Evolutionary conservation across 2,113 vertebrate species (phyloP), one percentile per base, ranked within the genome.

Genomic region (Pelecanoides urinatrix): DNA sequence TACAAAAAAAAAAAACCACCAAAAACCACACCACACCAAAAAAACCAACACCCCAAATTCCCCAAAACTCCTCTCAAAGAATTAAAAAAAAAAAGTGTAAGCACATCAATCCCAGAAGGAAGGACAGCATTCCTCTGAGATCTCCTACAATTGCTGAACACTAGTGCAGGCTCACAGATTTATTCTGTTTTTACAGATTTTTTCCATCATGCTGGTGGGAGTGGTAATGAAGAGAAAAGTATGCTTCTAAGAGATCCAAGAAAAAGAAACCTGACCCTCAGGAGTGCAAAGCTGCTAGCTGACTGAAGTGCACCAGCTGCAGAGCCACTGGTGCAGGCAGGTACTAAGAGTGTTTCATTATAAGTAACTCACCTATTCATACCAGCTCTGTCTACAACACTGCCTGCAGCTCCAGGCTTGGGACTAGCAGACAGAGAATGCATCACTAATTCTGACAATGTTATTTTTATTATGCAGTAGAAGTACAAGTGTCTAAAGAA

Each of bases 391-490:
- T 9, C 79, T 79, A 29, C 17, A 70, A 20, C 50, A 50, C 32
- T 53, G 50, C n/a, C 72, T 49, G 75, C 32, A 85, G 58, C 56
- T 76, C 42, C 42, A 26, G 3, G 42, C 42, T 0, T n/a, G 42
- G 22, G 42, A 59, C 47, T 18, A 65, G 42, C 78, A 96, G 40
- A 38, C 14, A 68, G 40, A 1, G 0, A 72, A 76, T 0, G 0
- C 29, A 78, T 32, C 1, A 2, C 62, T 79, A 68, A 55, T 25
- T 61, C 78, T 61, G 53, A 86, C 44, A 65, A 19, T 0, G 7
- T 56, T 79, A 49, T 50, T 88, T 96, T 94, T 86, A 79, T 50
- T 76, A 92, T 47, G 53, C 67, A 92, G 44, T 9, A 78, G 65
- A 87, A 65, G 26, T 25, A 80, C 29, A 80, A 74, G 26, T 11